These are phyloP conservation scores for Agriopis aurantiaria DNA, from an alignment of 2,888 invertebrate species.

Conservation along the genomic window DNA sequence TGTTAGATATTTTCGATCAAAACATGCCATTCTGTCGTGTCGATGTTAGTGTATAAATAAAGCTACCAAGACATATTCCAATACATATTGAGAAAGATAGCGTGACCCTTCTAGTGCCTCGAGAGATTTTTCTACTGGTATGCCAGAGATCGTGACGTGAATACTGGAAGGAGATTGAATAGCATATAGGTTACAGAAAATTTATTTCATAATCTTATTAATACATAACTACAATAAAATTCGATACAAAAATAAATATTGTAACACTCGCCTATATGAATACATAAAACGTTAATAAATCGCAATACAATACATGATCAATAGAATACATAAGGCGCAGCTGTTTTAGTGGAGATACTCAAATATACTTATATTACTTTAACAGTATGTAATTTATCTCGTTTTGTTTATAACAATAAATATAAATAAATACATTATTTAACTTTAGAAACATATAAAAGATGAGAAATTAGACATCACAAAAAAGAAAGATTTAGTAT, in stretches of 20 bases:
- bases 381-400: constrained; percentile 11
- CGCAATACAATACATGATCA: constrained; percentile 43
- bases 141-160: constrained; percentile 30
- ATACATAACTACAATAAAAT: constrained; percentile 67
- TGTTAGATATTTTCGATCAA: constrained; percentile 18
- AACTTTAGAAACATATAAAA: constrained; percentile 21
- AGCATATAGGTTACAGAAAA: constrained; percentile 50
- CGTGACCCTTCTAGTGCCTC: constrained; percentile 29
- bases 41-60: constrained; percentile 33
- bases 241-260: constrained; percentile 78
- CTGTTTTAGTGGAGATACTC: constrained; percentile 5
- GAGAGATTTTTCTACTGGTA: constrained; percentile 23
- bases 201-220: constrained; percentile 65
- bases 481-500: constrained; percentile 28
- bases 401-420: constrained; percentile 11
- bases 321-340: constrained; percentile 21
- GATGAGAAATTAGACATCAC: constrained; percentile 22
- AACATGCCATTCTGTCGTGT: constrained; percentile 27
- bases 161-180: constrained; percentile 38
- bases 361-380: constrained; percentile 12
- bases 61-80: constrained; percentile 30
- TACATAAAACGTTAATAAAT: constrained; percentile 48
- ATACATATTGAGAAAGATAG: constrained; percentile 30
- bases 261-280: constrained; percentile 62
- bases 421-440: constrained; percentile 13